Evolutionary conservation across 2,888 invertebrate genomes (phyloP).

Genomic region (Euzetes globulus): DNA sequence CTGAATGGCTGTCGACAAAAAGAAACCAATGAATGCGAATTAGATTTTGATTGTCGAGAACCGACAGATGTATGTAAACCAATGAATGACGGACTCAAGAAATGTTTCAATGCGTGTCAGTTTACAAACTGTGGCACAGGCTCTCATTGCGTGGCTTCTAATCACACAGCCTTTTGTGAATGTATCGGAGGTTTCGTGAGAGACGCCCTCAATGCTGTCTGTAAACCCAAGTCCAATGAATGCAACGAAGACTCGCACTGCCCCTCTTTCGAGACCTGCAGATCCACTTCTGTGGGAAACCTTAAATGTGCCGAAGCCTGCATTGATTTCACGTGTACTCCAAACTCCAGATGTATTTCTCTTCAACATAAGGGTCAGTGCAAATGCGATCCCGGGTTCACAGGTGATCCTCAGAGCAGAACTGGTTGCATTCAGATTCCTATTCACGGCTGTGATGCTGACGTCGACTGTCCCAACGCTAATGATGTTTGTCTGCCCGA

Average conservation of each 20-base stretch:
- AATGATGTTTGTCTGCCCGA: slow-evolving; percentile 70
- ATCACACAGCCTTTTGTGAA: slow-evolving; percentile 41
- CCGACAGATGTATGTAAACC: slow-evolving; percentile 43
- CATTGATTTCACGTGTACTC: slow-evolving; percentile 70
- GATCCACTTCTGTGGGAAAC: slow-evolving; percentile 63
- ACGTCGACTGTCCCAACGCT: slow-evolving; percentile 49
- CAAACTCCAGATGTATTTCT: slow-evolving; percentile 67
- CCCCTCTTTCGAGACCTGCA: slow-evolving; percentile 40
- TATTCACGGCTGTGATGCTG: slow-evolving; percentile 40
- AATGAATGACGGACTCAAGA: slow-evolving; percentile 42
- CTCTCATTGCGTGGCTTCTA: slow-evolving; percentile 39
- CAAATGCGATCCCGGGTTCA: slow-evolving; percentile 71
- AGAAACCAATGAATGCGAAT: slow-evolving; percentile 42
- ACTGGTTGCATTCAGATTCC: slow-evolving; percentile 63
- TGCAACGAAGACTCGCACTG: slow-evolving; percentile 41
- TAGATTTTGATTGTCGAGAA: slow-evolving; percentile 43
- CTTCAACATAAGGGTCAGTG: slow-evolving; percentile 55
- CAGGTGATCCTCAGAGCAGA: slow-evolving; percentile 81
- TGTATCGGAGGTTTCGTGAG: slow-evolving; percentile 41
- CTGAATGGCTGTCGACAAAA: slow-evolving; percentile 40
- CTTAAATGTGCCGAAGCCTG: slow-evolving; percentile 71
- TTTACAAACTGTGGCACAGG: slow-evolving; percentile 41
- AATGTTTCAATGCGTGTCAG: slow-evolving; percentile 41
- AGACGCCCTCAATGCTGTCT: slow-evolving; percentile 39
- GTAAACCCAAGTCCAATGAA: slow-evolving; percentile 39